phyloP scores from a whole-genome alignment of 2,113 vertebrate genomes.

The Tupaia tana region DNA sequence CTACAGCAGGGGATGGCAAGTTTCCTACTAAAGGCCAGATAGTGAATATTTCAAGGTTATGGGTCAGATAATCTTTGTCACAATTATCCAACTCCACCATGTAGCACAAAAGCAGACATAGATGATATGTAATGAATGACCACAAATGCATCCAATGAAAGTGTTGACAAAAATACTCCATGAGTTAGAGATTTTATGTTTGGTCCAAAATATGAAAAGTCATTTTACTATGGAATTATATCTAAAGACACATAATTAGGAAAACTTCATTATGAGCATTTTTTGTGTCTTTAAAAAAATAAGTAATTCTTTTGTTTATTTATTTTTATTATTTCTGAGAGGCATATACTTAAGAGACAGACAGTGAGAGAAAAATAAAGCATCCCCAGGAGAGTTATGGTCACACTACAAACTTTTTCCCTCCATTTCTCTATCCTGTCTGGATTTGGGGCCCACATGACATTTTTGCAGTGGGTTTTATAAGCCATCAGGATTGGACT shows the following conservation, averaged over 20 bases:
- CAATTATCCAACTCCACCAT: background rate
- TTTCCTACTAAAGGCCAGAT: background rate
- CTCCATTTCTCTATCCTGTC: too few relatives aligned
- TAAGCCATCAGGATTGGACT: too few relatives aligned
- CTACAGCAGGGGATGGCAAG: background rate
- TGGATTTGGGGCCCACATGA: too few relatives aligned
- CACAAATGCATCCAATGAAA: background rate
- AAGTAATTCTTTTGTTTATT: too few relatives aligned
- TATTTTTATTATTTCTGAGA: too few relatives aligned
- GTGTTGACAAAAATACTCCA: background rate
- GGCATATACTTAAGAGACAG: too few relatives aligned
- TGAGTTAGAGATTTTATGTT: background rate
- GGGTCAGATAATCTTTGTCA: background rate
- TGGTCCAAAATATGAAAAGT: conserved; percentile 15
- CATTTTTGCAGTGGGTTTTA: too few relatives aligned
- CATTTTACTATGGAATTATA: background rate
- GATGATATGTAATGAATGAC: background rate
- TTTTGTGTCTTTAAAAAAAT: background rate
- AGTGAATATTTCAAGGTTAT: background rate
- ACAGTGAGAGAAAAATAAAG: too few relatives aligned
- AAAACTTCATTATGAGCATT: background rate
- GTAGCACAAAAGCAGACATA: background rate
- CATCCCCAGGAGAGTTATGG: too few relatives aligned
- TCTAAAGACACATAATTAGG: background rate
- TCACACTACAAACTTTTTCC: too few relatives aligned